These are phyloP conservation scores for Calonectris borealis DNA, from an alignment of 2,113 vertebrate species.

Conservation along the genomic window DNA sequence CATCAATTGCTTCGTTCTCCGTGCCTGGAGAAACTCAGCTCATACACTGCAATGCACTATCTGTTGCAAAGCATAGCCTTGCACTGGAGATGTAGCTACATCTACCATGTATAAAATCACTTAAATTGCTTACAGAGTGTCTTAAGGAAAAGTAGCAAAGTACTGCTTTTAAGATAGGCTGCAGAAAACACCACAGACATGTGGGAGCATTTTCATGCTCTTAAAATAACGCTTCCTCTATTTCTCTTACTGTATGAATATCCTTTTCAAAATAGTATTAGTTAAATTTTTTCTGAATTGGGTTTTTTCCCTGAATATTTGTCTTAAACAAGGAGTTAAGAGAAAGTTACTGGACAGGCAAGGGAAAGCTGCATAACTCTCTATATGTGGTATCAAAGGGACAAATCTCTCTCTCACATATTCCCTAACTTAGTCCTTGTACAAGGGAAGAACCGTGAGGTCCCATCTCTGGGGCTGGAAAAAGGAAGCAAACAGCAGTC, in stretches of 20 bases:
- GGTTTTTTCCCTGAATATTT: not conserved
- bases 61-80: not conserved
- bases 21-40: not conserved
- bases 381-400: not conserved
- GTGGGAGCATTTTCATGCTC: not conserved
- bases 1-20: not conserved
- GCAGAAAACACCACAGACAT: not conserved
- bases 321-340: not conserved
- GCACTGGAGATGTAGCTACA: not conserved
- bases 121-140: not conserved
- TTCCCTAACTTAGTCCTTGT: not conserved
- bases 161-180: not conserved
- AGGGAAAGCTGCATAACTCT: not conserved
- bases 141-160: not conserved
- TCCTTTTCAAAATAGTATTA: not conserved
- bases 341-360: not conserved
- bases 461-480: not conserved
- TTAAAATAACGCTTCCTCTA: not conserved
- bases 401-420: not conserved
- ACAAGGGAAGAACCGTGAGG: not conserved
- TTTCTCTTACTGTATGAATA: not conserved
- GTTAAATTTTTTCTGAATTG: not conserved
- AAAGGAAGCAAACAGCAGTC: slow-evolving; percentile 6
- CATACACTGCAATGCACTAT: not conserved
- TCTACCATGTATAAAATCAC: not conserved